Conservation (phyloP, 2,797 vertebrate genomes). For the Botia kubotai region DNA sequence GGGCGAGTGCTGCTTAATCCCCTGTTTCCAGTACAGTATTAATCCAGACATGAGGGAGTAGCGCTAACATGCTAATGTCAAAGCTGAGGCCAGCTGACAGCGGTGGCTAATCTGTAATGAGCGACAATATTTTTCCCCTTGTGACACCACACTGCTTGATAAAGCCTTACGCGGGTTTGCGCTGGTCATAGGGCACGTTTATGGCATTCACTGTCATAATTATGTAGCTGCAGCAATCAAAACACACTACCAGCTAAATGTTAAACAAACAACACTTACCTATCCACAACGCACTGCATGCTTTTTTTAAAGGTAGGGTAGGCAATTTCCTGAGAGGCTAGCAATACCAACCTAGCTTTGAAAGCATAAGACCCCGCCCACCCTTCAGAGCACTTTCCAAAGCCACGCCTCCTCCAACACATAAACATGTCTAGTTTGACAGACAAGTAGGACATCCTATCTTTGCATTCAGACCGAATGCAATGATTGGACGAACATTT, state of each 20-base stretch:
- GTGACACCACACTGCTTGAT: conserved; percentile 25
- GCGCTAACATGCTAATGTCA: conserved; percentile 49
- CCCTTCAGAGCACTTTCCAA: too few relatives aligned
- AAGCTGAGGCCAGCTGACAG: conserved; percentile 44
- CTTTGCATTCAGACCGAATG: too few relatives aligned
- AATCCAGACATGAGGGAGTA: conserved; percentile 48
- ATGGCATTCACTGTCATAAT: conserved; percentile 4
- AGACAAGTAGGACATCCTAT: too few relatives aligned
- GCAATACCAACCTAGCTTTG: too few relatives aligned
- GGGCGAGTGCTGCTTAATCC: conserved; percentile 46
- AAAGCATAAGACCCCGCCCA: too few relatives aligned
- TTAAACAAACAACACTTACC: neutral
- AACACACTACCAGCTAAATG: conserved; percentile 17
- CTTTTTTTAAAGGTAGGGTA: neutral
- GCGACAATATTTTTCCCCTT: conserved; percentile 41
- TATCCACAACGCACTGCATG: neutral
- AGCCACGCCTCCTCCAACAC: too few relatives aligned
- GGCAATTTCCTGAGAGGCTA: too few relatives aligned
- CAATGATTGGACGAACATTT: too few relatives aligned
- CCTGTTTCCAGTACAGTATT: conserved; percentile 48
- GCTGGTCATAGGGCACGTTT: conserved; percentile 15
- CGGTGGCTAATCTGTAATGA: conserved; percentile 47
- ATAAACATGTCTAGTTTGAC: too few relatives aligned
- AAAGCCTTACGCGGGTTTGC: conserved; percentile 19
- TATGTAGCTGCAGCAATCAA: conserved; percentile 18